Conservation (phyloP, 2,113 vertebrate genomes). For the Pomatostomus ruficeps region DNA sequence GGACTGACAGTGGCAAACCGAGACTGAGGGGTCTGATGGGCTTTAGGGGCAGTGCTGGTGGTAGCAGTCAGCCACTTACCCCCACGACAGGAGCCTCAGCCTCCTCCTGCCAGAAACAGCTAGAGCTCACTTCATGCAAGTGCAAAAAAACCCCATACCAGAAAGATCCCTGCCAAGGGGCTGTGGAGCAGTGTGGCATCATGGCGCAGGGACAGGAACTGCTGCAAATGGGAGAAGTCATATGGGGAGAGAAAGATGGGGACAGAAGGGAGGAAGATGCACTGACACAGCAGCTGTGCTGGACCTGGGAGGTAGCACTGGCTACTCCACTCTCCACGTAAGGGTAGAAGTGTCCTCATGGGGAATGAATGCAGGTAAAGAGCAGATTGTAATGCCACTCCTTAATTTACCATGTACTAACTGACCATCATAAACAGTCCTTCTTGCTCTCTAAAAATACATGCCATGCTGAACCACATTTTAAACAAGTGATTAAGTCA, state of each 20-base stretch:
- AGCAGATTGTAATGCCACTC: neutral
- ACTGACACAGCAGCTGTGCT: neutral
- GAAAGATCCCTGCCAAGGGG: neutral
- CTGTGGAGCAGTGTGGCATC: neutral
- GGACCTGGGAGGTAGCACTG: neutral
- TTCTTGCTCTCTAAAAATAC: neutral
- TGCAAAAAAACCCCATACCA: rapidly evolving
- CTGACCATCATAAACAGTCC: neutral
- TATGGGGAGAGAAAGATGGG: rapidly evolving
- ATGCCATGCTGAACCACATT: neutral
- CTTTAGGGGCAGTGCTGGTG: neutral
- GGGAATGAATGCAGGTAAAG: neutral
- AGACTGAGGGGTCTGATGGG: neutral
- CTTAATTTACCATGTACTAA: neutral
- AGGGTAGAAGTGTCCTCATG: neutral
- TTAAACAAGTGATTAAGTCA: neutral
- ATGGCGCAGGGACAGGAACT: neutral
- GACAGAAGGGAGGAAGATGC: neutral
- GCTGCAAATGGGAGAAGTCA: rapidly evolving
- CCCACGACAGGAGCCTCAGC: neutral
- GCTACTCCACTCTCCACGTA: neutral
- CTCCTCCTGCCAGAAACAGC: neutral
- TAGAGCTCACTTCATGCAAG: neutral
- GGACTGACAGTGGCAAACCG: neutral
- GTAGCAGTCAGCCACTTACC: neutral